Evolutionary conservation across 2,113 vertebrate species (phyloP).

Genomic region (Halcyon senegalensis): DNA sequence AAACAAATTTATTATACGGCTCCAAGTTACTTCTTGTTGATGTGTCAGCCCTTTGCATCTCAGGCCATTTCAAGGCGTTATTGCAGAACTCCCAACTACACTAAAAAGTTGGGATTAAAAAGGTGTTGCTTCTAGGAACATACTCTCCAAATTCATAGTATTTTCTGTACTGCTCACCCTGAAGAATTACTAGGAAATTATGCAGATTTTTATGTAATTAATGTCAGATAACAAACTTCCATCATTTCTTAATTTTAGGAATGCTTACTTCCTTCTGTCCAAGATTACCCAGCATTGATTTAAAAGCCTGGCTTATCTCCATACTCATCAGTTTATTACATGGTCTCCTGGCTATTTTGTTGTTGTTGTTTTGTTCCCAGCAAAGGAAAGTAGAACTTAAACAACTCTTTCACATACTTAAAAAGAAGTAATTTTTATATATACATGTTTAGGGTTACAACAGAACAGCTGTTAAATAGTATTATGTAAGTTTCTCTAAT

Average conservation of each 20-base stretch:
- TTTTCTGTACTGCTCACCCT: neutral
- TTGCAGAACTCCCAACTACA: neutral
- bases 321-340: neutral
- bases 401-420: neutral
- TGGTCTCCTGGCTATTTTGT: neutral
- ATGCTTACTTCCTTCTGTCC: slow-evolving; percentile 3
- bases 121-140: neutral
- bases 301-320: neutral
- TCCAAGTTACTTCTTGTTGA: neutral
- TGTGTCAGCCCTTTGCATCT: neutral
- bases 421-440: too few species aligned
- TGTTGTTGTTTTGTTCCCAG: neutral
- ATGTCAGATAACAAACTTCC: neutral
- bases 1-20: neutral
- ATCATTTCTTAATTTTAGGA: neutral
- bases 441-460: neutral
- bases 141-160: neutral
- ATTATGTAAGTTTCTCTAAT: neutral
- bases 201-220: neutral
- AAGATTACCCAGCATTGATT: neutral
- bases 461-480: neutral
- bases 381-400: neutral
- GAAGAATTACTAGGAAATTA: neutral
- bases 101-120: neutral
- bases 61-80: neutral